Evolutionary conservation across 2,888 invertebrate species (phyloP), one percentile per base, ranked within the genome.

Genomic region (Emmelina monodactyla): DNA sequence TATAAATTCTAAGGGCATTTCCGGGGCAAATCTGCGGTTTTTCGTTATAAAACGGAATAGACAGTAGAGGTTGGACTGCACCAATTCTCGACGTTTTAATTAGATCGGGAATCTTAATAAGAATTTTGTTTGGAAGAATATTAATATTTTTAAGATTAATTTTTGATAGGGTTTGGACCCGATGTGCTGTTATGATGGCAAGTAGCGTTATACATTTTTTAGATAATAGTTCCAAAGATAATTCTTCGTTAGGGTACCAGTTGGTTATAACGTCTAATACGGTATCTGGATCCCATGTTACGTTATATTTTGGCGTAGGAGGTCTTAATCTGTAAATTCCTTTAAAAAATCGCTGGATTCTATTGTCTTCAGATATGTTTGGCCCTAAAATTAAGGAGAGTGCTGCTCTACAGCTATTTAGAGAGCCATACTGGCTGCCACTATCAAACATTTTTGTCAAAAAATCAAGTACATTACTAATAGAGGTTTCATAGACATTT

Each of bases 241-340:
- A 9, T 10, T 14, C 12, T n/a, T 34, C 29, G 10, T 34, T 16
- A 2, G 28, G 34, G 12, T 34, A 34, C 2, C 4, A 12, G 2
- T 29, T 34, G 4, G 14, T 16, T 22, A 37, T 10, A 30, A 39
- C 41, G 7, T 39, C 37, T 15, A 40, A 31, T 14, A 42, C 46
- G 9, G 39, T 29, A 6, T 28, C 5, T 5, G 53, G 50, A 31
- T 61, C 46, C 55, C 58, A 58, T 1, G 33, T 33, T 6, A 14
- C 14, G 16, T 53, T 40, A 38, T 57, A 44, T 32, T 34, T 40
- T n/a, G 41, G 40, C 3, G 9, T 5, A 7, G 35, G 22, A 4
- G 38, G 25, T 16, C 33, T 33, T 13, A 35, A 12, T 22, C 28
- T 38, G 35, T 14, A 44, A 10, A 39, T 19, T 6, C 40, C 44